Conservation (phyloP, 2,113 vertebrate genomes). For the Candoia aspera region DNA sequence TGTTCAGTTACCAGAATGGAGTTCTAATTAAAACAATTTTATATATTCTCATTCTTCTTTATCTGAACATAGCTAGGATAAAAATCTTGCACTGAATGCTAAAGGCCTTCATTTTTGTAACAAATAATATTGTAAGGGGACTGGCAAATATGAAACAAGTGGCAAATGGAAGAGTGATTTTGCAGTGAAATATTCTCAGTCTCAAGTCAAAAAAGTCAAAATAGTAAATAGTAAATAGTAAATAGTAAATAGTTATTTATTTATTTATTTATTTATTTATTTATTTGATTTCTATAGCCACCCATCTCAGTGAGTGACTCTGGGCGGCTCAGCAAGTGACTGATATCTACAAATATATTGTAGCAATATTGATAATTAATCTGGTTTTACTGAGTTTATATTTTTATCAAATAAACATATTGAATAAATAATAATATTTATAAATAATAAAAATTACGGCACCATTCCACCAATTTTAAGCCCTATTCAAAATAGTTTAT, state of each 20-base stretch:
- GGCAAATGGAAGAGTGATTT: no score
- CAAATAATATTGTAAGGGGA: neutral
- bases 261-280: no score
- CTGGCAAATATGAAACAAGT: no score
- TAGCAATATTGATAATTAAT: neutral
- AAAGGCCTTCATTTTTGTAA: neutral
- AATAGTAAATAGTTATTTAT: no score
- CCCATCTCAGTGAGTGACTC: no score
- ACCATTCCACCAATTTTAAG: neutral
- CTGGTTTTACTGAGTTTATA: neutral
- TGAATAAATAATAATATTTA: neutral
- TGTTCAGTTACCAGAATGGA: neutral
- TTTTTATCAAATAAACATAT: neutral
- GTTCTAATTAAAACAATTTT: neutral
- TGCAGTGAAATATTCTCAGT: no score
- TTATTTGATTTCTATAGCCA: no score
- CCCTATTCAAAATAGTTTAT: neutral
- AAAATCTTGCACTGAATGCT: neutral
- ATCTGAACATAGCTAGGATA: neutral
- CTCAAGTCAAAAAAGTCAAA: neutral
- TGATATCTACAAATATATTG: conserved; percentile 6
- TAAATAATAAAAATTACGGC: neutral
- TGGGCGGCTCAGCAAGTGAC: no score
- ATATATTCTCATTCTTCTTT: neutral
- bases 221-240: no score